These are phyloP conservation scores for human (Homo sapiens) DNA, from an alignment of 2,113 vertebrate species.

Conservation along the genomic window DNA sequence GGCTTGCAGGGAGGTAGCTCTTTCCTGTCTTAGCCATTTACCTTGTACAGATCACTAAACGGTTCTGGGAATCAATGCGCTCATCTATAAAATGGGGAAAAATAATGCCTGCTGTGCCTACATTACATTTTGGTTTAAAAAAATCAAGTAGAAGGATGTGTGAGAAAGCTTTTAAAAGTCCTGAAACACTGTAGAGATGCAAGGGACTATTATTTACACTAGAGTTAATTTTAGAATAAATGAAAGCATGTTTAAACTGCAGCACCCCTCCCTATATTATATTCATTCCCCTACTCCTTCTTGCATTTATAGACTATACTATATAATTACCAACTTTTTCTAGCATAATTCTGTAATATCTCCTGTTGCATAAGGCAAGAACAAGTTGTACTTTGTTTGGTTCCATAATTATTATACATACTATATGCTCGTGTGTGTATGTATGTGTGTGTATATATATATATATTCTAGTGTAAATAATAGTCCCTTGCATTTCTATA, in stretches of 20 bases:
- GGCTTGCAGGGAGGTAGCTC: background rate
- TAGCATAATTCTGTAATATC: background rate
- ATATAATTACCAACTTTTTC: background rate
- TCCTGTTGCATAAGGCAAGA: background rate
- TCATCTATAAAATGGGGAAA: background rate
- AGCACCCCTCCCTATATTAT: background rate
- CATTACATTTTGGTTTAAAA: background rate
- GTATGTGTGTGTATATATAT: background rate
- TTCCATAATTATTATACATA: background rate
- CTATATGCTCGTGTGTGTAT: background rate
- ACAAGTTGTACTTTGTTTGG: background rate
- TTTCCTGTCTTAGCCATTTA: background rate
- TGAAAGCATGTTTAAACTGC: background rate
- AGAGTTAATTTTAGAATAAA: background rate
- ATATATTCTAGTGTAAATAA: background rate
- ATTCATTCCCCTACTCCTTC: background rate
- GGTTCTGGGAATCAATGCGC: background rate
- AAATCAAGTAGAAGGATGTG: background rate
- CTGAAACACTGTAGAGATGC: background rate
- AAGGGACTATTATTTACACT: background rate
- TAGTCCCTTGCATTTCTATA: background rate
- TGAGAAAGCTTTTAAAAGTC: background rate
- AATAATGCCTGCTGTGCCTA: background rate
- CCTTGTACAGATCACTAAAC: background rate
- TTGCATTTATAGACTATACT: background rate